phyloP scores from a whole-genome alignment of 1,140 invertebrate species.

The Aphelinus certus region DNA sequence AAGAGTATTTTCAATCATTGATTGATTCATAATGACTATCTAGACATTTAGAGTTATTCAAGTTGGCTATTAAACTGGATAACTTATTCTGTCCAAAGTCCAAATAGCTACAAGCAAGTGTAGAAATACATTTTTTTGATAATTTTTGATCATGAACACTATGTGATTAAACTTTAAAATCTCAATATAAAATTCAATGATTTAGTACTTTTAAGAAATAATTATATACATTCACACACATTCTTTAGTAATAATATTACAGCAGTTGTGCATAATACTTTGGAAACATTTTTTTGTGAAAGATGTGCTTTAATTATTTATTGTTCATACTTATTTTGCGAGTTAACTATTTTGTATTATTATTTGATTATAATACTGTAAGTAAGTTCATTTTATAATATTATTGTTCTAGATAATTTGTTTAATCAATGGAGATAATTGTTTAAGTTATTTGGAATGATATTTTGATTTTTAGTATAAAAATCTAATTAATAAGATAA shows the following conservation, averaged over 20 bases:
- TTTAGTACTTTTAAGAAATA: slow-evolving; percentile 20
- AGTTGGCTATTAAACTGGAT: too few species aligned
- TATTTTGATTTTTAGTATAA: slow-evolving; percentile 9
- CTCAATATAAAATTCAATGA: slow-evolving; percentile 10
- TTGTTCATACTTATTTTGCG: slow-evolving; percentile 8
- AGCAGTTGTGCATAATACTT: slow-evolving; percentile 32
- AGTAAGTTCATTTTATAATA: not conserved
- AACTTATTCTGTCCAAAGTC: too few species aligned
- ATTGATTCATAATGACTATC: too few species aligned
- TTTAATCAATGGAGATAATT: not conserved
- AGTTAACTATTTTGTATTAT: slow-evolving; percentile 9
- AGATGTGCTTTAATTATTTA: slow-evolving; percentile 30
- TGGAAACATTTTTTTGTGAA: slow-evolving; percentile 32
- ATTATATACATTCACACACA: slow-evolving; percentile 36
- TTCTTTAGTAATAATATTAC: slow-evolving; percentile 40
- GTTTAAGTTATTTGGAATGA: slow-evolving; percentile 27
- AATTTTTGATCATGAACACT: not conserved
- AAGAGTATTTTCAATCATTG: too few species aligned
- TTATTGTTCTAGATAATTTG: not conserved
- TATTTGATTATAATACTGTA: slow-evolving; percentile 24
- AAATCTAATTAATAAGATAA: slow-evolving; percentile 17
- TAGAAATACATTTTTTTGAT: not conserved
- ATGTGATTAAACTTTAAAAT: not conserved
- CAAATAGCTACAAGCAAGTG: too few species aligned
- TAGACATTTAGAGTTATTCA: too few species aligned